Conservation (phyloP, 2,797 vertebrate genomes). For the Furcifer pardalis region DNA sequence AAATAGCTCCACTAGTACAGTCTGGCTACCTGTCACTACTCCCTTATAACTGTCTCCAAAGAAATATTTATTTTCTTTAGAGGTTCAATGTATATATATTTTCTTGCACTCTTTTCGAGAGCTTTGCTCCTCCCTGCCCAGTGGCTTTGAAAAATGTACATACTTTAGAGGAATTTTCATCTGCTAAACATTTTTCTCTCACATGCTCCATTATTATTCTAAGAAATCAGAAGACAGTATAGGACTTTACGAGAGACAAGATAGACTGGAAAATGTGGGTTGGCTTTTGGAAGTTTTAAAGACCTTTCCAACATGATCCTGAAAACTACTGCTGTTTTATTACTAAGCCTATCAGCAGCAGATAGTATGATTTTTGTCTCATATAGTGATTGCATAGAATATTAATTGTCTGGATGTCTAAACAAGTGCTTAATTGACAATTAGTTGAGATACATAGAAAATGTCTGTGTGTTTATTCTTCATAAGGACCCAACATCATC, state of each 20-base stretch:
- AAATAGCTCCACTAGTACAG: not conserved
- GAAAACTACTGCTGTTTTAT: not conserved
- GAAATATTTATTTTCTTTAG: slow-evolving; percentile 38
- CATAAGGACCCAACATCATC: not conserved
- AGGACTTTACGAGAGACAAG: not conserved
- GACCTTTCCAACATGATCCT: slow-evolving; percentile 1
- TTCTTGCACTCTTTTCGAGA: slow-evolving; percentile 11
- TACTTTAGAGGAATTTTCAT: slow-evolving; percentile 3
- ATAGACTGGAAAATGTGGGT: not conserved
- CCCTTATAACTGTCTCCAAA: not conserved
- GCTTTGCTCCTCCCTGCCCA: not conserved
- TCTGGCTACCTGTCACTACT: not conserved
- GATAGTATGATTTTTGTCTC: not conserved
- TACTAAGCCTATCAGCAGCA: not conserved
- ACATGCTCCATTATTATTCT: slow-evolving; percentile 20
- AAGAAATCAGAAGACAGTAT: not conserved
- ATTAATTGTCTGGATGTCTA: not conserved
- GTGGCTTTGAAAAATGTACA: slow-evolving; percentile 20
- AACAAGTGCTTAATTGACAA: not conserved
- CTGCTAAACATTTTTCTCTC: slow-evolving; percentile 11
- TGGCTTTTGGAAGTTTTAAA: not conserved
- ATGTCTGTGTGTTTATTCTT: not conserved
- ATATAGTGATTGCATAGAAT: not conserved
- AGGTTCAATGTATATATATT: not conserved
- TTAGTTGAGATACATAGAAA: not conserved